phyloP scores from a whole-genome alignment of 2,888 invertebrate species.

The Chaetogeoica ovagalla region DNA sequence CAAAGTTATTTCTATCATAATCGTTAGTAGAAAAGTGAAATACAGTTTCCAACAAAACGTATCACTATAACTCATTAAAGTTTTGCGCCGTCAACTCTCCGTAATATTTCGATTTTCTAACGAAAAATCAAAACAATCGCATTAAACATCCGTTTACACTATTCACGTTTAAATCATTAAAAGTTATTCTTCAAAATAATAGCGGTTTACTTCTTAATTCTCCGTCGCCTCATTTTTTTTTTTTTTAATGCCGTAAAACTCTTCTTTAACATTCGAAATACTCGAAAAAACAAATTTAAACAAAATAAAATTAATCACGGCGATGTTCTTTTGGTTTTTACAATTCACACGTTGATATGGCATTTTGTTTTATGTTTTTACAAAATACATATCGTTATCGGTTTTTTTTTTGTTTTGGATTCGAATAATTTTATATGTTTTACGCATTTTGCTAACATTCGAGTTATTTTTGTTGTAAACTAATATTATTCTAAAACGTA shows the following conservation, averaged over 20 bases:
- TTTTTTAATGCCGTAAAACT: no score
- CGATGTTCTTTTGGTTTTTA: no score
- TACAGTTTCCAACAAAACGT: conserved; percentile 28
- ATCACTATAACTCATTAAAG: neutral
- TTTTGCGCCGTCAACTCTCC: neutral
- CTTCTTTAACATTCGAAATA: no score
- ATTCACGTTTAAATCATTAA: neutral
- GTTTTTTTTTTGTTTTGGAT: neutral
- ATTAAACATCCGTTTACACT: neutral
- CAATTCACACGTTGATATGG: no score
- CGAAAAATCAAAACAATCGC: neutral
- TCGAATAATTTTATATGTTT: neutral
- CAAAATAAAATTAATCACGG: no score
- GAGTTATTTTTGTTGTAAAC: neutral
- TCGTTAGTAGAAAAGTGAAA: neutral
- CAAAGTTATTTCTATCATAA: neutral
- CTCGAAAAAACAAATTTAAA: no score
- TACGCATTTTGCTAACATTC: neutral
- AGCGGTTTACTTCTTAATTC: no score
- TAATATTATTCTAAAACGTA: neutral
- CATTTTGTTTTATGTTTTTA: neutral
- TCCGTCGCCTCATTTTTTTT: no score
- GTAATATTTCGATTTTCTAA: neutral
- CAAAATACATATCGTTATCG: neutral
- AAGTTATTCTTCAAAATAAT: neutral